These are phyloP conservation scores for Camponotus fellah DNA, from an alignment of 2,888 invertebrate genomes.

Conservation along the genomic window DNA sequence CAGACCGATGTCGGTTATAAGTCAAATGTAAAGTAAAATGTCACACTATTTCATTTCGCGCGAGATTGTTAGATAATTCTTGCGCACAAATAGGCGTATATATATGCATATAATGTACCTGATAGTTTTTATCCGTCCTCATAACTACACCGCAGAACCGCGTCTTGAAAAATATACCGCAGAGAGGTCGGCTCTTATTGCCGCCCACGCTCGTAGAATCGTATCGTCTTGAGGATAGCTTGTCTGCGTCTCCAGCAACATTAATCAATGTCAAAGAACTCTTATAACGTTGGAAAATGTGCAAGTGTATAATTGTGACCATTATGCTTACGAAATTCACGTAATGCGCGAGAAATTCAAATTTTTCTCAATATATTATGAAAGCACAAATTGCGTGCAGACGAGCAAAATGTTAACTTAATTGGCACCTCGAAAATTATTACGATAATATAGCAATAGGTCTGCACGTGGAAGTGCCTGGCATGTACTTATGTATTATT, in stretches of 20 bases:
- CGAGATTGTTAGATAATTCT: conserved; percentile 56
- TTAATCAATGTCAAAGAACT: conserved; percentile 13
- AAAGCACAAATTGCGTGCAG: background rate
- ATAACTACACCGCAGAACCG: conserved; percentile 48
- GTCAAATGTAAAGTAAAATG: background rate
- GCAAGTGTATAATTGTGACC: background rate
- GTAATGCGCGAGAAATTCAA: background rate
- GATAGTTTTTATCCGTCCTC: conserved; percentile 61
- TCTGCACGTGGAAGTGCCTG: background rate
- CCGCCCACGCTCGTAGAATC: conserved; percentile 50
- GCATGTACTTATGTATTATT: conserved; percentile 33
- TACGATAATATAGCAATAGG: background rate
- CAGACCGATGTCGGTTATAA: background rate
- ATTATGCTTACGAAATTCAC: background rate
- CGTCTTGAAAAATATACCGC: conserved; percentile 42
- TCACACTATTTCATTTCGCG: conserved; percentile 62
- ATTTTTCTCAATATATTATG: background rate
- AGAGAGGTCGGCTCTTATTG: conserved; percentile 57
- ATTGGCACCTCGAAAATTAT: background rate
- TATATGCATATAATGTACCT: background rate
- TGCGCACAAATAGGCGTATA: conserved; percentile 46
- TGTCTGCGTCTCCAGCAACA: conserved; percentile 15
- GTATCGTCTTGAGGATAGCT: background rate
- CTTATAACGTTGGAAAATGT: background rate
- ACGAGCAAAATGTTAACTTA: background rate